A percentile compares a stretch with the other conserved stretches of the same genome.
Evolutionary conservation across 2,113 vertebrate species (phyloP).

Genomic region (Zosterops pallidus): DNA sequence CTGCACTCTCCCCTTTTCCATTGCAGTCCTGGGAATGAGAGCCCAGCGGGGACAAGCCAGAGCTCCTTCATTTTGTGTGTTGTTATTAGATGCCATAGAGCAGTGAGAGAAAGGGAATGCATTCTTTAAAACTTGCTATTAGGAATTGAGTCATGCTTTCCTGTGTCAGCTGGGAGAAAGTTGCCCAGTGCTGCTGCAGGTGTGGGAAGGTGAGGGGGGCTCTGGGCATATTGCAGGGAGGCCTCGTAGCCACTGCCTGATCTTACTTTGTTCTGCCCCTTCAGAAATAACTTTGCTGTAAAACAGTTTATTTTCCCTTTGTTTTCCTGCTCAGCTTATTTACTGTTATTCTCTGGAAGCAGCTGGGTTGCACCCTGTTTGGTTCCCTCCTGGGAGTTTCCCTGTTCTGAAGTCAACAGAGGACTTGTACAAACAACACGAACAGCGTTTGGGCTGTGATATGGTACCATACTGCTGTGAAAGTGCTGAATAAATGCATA

Average conservation of each 20-base stretch:
- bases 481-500: constrained; percentile 24
- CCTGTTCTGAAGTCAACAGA: neutral
- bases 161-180: neutral
- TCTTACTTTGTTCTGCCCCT: neutral
- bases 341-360: neutral
- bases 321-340: neutral
- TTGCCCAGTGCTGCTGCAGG: neutral
- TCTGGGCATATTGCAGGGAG: fast-evolving
- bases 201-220: neutral
- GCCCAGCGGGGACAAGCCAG: fast-evolving
- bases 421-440: neutral
- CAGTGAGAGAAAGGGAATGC: neutral
- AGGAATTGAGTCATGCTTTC: neutral
- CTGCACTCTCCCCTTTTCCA: neutral
- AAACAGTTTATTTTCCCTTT: neutral
- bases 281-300: neutral
- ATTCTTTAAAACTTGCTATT: neutral
- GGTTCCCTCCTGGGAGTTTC: constrained; percentile 23
- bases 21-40: neutral
- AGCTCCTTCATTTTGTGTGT: neutral
- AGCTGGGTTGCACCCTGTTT: neutral
- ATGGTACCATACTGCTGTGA: neutral
- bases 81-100: neutral
- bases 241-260: fast-evolving
- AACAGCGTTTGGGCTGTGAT: neutral